A percentile compares a stretch with the other conserved stretches of the same genome.
These are phyloP conservation scores for Spizaetus ornatus DNA, from an alignment of 2,113 vertebrate genomes.

Conservation along the genomic window DNA sequence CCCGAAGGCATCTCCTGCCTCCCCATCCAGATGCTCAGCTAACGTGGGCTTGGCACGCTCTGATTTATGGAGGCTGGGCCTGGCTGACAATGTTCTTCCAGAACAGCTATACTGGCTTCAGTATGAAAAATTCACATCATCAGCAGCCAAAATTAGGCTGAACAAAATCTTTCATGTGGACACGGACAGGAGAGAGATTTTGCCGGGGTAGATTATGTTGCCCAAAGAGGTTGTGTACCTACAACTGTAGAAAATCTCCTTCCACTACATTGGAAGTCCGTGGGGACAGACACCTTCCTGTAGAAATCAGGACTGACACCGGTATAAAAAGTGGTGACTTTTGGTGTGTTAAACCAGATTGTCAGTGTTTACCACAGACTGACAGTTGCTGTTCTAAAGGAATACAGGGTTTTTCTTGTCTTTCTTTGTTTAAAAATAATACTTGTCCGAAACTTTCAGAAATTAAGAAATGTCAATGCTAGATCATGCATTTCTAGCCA, in stretches of 20 bases:
- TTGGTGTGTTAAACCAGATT: background rate
- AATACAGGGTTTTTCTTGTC: background rate
- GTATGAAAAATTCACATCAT: constrained; percentile 1
- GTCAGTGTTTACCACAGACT: background rate
- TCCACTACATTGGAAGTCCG: background rate
- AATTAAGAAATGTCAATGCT: background rate
- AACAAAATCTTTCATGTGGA: background rate
- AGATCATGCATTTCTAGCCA: background rate
- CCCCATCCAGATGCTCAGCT: constrained; percentile 7
- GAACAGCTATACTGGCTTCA: background rate
- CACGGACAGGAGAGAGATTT: background rate
- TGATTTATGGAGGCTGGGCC: constrained; percentile 21
- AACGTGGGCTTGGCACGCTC: background rate
- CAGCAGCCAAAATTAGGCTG: constrained; percentile 23
- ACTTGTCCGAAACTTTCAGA: background rate
- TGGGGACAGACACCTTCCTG: background rate
- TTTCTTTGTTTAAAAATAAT: background rate
- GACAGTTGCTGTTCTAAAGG: background rate
- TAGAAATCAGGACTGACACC: background rate
- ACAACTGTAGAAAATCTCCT: background rate
- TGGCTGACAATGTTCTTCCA: constrained; percentile 16
- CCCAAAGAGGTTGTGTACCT: background rate
- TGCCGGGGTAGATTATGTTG: background rate
- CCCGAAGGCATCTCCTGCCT: constrained; percentile 12
- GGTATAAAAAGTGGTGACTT: background rate